phyloP scores from a whole-genome alignment of 2,113 vertebrate genomes.

The Crotalus viridis region DNA sequence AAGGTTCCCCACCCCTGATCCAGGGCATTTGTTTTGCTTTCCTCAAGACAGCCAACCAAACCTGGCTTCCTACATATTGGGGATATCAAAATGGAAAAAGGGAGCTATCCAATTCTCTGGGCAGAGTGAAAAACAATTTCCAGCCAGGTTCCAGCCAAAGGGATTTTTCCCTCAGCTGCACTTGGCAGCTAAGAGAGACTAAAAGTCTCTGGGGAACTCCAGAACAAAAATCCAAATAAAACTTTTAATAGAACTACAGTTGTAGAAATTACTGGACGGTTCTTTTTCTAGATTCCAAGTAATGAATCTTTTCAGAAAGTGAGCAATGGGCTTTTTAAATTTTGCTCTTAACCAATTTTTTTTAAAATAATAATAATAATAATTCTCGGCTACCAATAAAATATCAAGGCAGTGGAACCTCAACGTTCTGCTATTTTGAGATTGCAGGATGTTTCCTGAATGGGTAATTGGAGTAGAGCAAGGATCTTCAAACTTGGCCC shows the following conservation, averaged over 20 bases:
- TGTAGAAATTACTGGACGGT: background rate
- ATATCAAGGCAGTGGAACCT: background rate
- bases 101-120: background rate
- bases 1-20: too few relatives aligned
- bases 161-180: background rate
- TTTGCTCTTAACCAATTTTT: too few relatives aligned
- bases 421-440: background rate
- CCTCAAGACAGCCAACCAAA: background rate
- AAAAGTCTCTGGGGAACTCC: background rate
- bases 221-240: background rate
- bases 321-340: background rate
- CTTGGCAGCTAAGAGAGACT: background rate
- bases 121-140: background rate
- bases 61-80: background rate
- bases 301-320: background rate
- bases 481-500: too few relatives aligned
- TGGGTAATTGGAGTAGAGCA: background rate
- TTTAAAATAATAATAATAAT: too few relatives aligned
- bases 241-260: background rate
- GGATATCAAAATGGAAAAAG: background rate
- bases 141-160: background rate
- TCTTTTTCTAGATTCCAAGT: background rate
- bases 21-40: background rate
- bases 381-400: too few relatives aligned
- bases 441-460: background rate